Evolutionary conservation across 2,888 invertebrate genomes (phyloP).

Genomic region (Lagria hirta): DNA sequence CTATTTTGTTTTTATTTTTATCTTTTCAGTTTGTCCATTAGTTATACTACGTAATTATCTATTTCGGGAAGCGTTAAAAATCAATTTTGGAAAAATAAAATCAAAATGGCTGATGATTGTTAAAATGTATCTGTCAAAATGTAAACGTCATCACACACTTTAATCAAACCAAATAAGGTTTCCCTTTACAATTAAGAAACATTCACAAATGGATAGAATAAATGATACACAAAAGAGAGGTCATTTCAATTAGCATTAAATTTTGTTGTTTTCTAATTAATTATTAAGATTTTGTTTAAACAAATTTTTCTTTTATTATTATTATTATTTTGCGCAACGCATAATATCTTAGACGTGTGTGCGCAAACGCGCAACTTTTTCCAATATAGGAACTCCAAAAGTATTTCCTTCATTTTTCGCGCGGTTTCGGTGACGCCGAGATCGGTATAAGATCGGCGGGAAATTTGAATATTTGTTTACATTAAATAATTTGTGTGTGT

Average conservation of each 20-base stretch:
- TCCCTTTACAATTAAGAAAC: conserved; percentile 3
- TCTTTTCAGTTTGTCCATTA: conserved; percentile 8
- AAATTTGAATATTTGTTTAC: conserved; percentile 43
- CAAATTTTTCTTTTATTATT: conserved; percentile 9
- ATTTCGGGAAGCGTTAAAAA: conserved; percentile 9
- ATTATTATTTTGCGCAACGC: conserved; percentile 12
- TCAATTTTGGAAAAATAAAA: conserved; percentile 12
- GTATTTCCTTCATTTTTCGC: conserved; percentile 37
- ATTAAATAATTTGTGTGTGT: conserved; percentile 9
- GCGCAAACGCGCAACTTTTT: conserved; percentile 31
- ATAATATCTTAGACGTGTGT: conserved; percentile 23
- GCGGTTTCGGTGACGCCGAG: conserved; percentile 37
- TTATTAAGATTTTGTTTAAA: no score
- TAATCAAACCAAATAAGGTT: conserved; percentile 12
- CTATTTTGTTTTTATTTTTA: no score
- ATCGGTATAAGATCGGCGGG: conserved; percentile 38
- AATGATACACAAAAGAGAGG: no score
- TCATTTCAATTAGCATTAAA: no score
- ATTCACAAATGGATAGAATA: no score
- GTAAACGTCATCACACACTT: no score
- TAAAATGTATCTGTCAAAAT: not conserved
- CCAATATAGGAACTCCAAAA: conserved; percentile 26
- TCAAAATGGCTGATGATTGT: conserved; percentile 7
- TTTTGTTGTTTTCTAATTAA: no score
- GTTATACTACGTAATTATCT: conserved; percentile 10